Evolutionary conservation across 2,113 vertebrate genomes (phyloP), one percentile per base, ranked within the genome.

Genomic region (Petroica traversi): DNA sequence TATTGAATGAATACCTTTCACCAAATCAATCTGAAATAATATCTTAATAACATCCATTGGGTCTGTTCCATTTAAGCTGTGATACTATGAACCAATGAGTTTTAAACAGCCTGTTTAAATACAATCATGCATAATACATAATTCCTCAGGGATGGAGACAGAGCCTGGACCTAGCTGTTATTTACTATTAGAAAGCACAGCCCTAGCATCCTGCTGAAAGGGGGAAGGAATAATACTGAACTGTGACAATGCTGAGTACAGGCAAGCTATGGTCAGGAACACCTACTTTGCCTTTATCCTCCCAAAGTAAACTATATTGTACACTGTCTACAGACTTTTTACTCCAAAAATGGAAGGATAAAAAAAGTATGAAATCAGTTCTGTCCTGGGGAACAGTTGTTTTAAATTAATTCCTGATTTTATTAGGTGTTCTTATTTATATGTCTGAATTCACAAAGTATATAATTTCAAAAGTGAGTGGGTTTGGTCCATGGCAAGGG

Each of bases 91-190:
- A 87, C 75, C 71, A 83, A 59, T 55, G 76, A 78, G 66, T 94
- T 90, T 95, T 92, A 85, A 95, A 77, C 23, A 93, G 83, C 78
- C 59, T 96, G 84, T 95, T 68, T 76, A 89, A 54, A 34, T 36
- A 48, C 34, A 41, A 8, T 62, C 40, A 75, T 68, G 4, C 31
- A 68, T 75, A 62, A 68, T 55, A 55, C 14, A 76, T 94, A 89
- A 97, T 95, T 97, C 97, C 97, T 94, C 71, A 66, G 96, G 92
- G 95, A 92, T 89, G 88, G 55, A 97, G 94, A 68, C 68, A 91
- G 76, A 91, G 72, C 26, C 48, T 67, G 77, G 91, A 96, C 96
- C 75, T 97, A 95, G 51, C 91, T 5, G 2, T 59, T 66, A 41
- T 96, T 92, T 80, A 34, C 86, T 67, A 66, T 38, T 77, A 75